Evolutionary conservation across 2,113 vertebrate genomes (phyloP).

Genomic region (Pelodiscus sinensis): DNA sequence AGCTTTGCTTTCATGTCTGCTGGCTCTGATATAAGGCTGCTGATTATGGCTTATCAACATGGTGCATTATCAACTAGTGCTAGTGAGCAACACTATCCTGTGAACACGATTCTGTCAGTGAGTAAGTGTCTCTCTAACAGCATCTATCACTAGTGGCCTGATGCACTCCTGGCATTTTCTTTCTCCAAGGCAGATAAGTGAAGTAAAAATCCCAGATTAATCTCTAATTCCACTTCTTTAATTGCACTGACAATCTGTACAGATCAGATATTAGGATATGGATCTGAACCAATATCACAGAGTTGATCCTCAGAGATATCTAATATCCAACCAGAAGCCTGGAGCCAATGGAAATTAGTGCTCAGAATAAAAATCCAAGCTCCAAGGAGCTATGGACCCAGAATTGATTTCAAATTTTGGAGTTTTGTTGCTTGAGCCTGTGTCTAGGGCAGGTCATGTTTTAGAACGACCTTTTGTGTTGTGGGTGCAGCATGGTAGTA

Average conservation of each 20-base stretch:
- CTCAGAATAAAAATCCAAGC: not conserved
- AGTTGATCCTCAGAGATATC: not conserved
- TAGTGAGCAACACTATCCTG: not conserved
- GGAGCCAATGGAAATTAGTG: not conserved
- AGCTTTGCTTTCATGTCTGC: not conserved
- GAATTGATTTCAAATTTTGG: not conserved
- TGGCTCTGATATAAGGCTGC: not conserved
- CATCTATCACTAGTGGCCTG: not conserved
- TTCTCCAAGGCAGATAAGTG: not conserved
- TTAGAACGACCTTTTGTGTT: not conserved
- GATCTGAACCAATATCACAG: not conserved
- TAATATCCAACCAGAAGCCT: not conserved
- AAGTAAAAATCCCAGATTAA: not conserved
- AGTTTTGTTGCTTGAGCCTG: not conserved
- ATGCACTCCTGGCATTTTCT: not conserved
- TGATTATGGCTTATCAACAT: not conserved
- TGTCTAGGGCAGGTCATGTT: not conserved
- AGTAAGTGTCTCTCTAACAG: fast-evolving
- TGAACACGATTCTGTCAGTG: not conserved
- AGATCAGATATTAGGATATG: not conserved
- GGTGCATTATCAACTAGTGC: not conserved
- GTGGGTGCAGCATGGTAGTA: not conserved
- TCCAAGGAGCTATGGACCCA: fast-evolving
- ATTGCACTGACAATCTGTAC: fast-evolving
- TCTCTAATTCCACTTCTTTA: not conserved